A percentile compares a stretch with the other conserved stretches of the same genome.
Evolutionary conservation across 2,888 invertebrate genomes (phyloP).

Genomic region (Tetranychus truncatus): DNA sequence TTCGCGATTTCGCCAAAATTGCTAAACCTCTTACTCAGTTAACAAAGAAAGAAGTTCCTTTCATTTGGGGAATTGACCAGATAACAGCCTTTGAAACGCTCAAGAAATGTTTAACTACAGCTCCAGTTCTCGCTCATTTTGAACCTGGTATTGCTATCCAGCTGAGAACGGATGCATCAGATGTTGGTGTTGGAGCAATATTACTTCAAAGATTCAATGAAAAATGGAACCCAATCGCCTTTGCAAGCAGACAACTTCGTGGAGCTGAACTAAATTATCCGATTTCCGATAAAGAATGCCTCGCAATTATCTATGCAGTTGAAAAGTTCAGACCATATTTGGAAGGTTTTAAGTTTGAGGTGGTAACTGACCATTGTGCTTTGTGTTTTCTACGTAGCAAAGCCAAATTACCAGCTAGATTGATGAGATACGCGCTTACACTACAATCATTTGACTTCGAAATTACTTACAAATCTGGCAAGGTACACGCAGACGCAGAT

Average conservation of each 20-base stretch:
- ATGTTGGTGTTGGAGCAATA: conserved; percentile 19
- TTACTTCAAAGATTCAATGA: conserved; percentile 16
- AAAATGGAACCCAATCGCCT: conserved; percentile 26
- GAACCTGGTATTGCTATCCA: conserved; percentile 10
- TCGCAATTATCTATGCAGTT: conserved; percentile 30
- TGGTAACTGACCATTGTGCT: background rate
- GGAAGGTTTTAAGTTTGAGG: background rate
- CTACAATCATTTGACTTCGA: conserved; percentile 22
- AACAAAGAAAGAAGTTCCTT: conserved; percentile 18
- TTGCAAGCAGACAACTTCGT: conserved; percentile 30
- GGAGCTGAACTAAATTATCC: conserved; percentile 31
- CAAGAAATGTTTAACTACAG: conserved; percentile 16
- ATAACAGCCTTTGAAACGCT: conserved; percentile 17
- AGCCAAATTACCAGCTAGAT: conserved; percentile 10
- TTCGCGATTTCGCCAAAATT: conserved; percentile 23
- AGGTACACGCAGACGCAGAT: conserved; percentile 23
- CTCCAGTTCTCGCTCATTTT: conserved; percentile 19
- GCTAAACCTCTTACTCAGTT: conserved; percentile 23
- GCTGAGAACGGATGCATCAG: conserved; percentile 20
- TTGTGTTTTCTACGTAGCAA: background rate
- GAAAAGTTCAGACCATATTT: conserved; percentile 10
- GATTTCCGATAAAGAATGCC: conserved; percentile 32
- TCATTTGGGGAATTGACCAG: conserved; percentile 18
- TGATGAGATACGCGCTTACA: conserved; percentile 23
- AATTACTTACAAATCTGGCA: conserved; percentile 4